A percentile compares a stretch with the other conserved stretches of the same genome.
Conservation (phyloP, 2,888 invertebrate species). For the Thyatira batis region DNA sequence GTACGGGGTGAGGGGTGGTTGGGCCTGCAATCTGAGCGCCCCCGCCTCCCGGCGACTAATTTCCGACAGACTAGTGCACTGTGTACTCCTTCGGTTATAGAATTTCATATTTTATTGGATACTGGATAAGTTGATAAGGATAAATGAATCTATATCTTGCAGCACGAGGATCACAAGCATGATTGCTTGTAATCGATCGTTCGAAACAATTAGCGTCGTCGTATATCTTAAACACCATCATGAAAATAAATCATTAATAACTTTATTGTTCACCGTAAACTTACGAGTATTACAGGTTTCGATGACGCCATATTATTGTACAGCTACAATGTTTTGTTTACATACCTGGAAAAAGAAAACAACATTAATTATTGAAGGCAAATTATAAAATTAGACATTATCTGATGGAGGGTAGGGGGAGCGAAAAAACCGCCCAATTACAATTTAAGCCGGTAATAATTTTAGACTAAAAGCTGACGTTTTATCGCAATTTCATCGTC, state of each 20-base stretch:
- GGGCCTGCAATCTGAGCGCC: slow-evolving; percentile 53
- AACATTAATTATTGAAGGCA: slow-evolving; percentile 18
- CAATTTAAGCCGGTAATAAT: slow-evolving; percentile 56
- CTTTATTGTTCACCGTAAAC: background rate
- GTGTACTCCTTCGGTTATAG: slow-evolving; percentile 44
- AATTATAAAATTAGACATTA: slow-evolving; percentile 1
- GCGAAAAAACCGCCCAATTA: slow-evolving; percentile 14
- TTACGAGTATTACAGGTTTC: background rate
- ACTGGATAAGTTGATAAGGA: slow-evolving; percentile 9
- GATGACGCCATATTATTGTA: slow-evolving; percentile 2
- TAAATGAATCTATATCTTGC: background rate
- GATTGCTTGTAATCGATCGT: background rate
- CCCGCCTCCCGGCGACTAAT: slow-evolving; percentile 70
- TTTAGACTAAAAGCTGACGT: slow-evolving; percentile 56
- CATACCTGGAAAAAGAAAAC: slow-evolving; percentile 46
- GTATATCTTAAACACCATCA: background rate
- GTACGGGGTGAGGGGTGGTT: slow-evolving; percentile 29
- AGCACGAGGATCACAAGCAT: background rate
- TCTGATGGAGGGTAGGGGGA: background rate
- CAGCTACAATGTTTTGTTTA: slow-evolving; percentile 13
- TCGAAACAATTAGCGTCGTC: background rate
- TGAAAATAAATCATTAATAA: background rate
- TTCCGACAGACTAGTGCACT: slow-evolving; percentile 68
- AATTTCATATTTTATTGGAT: slow-evolving; percentile 57
- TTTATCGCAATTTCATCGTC: slow-evolving; percentile 66